Evolutionary conservation across 2,797 vertebrate species (phyloP).

Genomic region (Pampus argenteus): DNA sequence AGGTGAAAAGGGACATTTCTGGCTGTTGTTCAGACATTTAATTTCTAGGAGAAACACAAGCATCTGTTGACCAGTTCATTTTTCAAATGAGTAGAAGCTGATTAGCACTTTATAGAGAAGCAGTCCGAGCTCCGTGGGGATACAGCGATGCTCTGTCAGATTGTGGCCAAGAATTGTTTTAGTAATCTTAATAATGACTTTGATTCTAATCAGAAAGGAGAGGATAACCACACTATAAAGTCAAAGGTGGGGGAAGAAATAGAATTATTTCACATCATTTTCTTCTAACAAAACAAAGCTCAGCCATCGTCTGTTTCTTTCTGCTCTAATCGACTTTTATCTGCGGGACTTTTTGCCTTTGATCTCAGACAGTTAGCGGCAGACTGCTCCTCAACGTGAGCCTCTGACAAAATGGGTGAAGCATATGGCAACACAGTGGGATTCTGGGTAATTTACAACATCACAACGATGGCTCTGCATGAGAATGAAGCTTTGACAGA

Average conservation of each 20-base stretch:
- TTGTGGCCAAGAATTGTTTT: conserved; percentile 40
- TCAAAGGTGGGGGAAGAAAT: conserved; percentile 3
- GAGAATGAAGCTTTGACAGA: conserved; percentile 46
- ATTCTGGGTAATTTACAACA: conserved; percentile 66
- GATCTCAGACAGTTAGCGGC: conserved; percentile 60
- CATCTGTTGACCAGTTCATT: conserved; percentile 71
- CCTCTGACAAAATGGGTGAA: conserved; percentile 47
- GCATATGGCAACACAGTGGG: conserved; percentile 70
- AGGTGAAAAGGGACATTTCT: conserved; percentile 69
- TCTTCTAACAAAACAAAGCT: conserved; percentile 37
- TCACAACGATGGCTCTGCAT: conserved; percentile 37
- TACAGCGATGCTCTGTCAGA: conserved; percentile 16
- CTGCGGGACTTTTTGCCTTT: conserved; percentile 51
- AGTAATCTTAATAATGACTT: conserved; percentile 41
- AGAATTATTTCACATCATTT: conserved; percentile 15
- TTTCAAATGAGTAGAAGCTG: conserved; percentile 64
- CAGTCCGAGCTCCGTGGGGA: conserved; percentile 18
- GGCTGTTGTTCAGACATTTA: conserved; percentile 75
- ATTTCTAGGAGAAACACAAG: conserved; percentile 70
- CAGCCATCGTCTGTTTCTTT: conserved; percentile 15
- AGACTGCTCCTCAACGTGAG: conserved; percentile 61
- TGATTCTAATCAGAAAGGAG: conserved; percentile 20
- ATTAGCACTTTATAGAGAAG: conserved; percentile 49
- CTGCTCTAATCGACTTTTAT: conserved; percentile 53
- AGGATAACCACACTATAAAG: conserved; percentile 28